phyloP scores from a whole-genome alignment of 2,797 vertebrate species.

The Neosilurus mollespiculum region DNA sequence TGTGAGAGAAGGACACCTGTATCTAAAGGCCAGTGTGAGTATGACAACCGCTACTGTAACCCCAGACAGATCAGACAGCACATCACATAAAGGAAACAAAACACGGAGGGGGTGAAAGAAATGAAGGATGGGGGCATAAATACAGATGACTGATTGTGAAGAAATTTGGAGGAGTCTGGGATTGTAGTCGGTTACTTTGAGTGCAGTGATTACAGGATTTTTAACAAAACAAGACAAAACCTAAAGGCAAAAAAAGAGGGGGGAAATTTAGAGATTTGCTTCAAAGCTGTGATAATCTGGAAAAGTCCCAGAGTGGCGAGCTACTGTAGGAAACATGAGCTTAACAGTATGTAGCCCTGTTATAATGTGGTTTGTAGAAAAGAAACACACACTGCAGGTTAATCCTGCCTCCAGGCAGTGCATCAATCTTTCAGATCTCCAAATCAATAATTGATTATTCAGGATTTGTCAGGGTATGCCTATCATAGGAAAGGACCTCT shows the following conservation, averaged over 20 bases:
- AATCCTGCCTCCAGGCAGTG: slow-evolving; percentile 74
- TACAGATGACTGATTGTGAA: neutral
- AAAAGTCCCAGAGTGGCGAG: neutral
- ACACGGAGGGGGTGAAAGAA: neutral
- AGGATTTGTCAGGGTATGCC: slow-evolving; percentile 70
- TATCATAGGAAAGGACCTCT: slow-evolving; percentile 41
- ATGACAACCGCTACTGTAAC: slow-evolving; percentile 42
- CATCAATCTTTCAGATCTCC: slow-evolving; percentile 78
- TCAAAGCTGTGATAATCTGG: neutral
- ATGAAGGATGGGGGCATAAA: slow-evolving; percentile 8
- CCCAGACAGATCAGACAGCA: slow-evolving; percentile 40
- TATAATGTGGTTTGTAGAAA: slow-evolving; percentile 19
- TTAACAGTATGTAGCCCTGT: neutral
- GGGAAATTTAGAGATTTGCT: neutral
- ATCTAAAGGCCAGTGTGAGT: slow-evolving; percentile 40
- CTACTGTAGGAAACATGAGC: neutral
- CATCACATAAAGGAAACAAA: slow-evolving; percentile 30
- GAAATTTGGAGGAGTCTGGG: neutral
- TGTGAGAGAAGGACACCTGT: slow-evolving; percentile 30
- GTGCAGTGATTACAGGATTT: slow-evolving; percentile 27
- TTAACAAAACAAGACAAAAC: neutral
- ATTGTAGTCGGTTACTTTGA: slow-evolving; percentile 19
- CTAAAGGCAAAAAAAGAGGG: neutral
- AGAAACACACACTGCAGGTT: slow-evolving; percentile 63
- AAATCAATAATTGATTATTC: slow-evolving; percentile 79